Base-by-base conservation (phyloP, 2,797 vertebrate species). In the Leucoraja ocellata region DNA sequence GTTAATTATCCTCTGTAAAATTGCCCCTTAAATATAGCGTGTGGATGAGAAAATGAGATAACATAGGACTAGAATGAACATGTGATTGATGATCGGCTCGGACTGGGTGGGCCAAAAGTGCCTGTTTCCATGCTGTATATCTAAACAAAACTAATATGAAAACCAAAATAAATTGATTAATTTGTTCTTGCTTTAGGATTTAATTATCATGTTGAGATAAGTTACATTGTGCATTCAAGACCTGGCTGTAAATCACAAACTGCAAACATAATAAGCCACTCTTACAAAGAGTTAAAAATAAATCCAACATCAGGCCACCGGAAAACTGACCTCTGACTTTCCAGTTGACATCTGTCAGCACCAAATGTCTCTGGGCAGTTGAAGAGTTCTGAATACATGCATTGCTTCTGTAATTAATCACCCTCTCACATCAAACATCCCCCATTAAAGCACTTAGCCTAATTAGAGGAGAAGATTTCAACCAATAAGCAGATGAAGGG, bases 371-470 rank as follows among this genome's bases (percentile, higher is more conserved):
- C 63, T 68, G 63, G 63, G 23, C 68, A 18, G 32, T 88, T 88
- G 84, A 88, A 88, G n/a, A 36, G 61, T 68, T 65, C 84, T 88
- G 84, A 88, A 32, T 88, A 32, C 61, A 16, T 88, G 84, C 61
- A 68, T 88, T 88, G 63, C 63, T 88, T 63, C n/a, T 65, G 32
- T 68, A 88, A 88, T 88, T 88, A 88, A 36, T 21, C n/a, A 88
- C 61, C 63, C 84, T 88, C 16, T 9, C 63, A 32, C n/a, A 23
- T 32, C 65, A 65, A 68, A 65, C 63, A 36, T 68, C 63, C 68
- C 61, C n/a, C 36, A 88, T 88, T 88, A 88, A 68, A 65, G 28
- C 61, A 88, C 84, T 21, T 23, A 68, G 84, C n/a, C 63, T 65
- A 88, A 88, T 65, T 18, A 88, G 63, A 36, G n/a, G n/a, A 21